phyloP scores from a whole-genome alignment of 2,888 invertebrate species.

The Alcis repandata region DNA sequence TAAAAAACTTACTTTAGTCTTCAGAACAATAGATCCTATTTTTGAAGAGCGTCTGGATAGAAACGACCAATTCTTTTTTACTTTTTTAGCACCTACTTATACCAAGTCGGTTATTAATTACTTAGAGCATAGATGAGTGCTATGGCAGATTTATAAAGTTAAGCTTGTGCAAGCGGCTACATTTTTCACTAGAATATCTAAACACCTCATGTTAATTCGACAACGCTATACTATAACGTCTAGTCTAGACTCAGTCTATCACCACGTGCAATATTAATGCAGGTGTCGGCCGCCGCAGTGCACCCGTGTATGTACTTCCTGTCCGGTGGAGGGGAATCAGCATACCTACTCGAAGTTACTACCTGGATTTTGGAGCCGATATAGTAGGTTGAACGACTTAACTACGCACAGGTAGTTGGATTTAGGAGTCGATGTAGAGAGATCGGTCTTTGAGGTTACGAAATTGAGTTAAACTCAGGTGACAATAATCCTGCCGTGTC shows the following conservation, averaged over 20 bases:
- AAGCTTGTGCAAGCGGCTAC: neutral
- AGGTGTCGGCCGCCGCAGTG: slow-evolving; percentile 33
- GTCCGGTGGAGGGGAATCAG: slow-evolving; percentile 44
- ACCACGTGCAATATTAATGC: slow-evolving; percentile 24
- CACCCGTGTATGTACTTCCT: slow-evolving; percentile 44
- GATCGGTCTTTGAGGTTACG: neutral
- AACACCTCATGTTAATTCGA: slow-evolving; percentile 17
- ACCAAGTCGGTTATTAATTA: too few species aligned
- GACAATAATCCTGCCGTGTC: too few species aligned
- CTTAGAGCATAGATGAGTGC: neutral
- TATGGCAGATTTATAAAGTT: neutral
- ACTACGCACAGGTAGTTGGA: too few species aligned
- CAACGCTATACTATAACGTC: neutral
- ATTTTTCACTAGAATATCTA: slow-evolving; percentile 7
- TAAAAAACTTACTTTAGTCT: too few species aligned
- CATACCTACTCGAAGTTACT: slow-evolving; percentile 35
- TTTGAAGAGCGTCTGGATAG: too few species aligned
- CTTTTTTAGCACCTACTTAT: too few species aligned
- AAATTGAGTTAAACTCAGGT: neutral
- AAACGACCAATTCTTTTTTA: too few species aligned
- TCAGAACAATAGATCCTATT: too few species aligned
- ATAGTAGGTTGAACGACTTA: too few species aligned
- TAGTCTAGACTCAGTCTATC: slow-evolving; percentile 31
- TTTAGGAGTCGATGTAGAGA: too few species aligned
- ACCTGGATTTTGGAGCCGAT: slow-evolving; percentile 27